A percentile compares a stretch with the other conserved stretches of the same genome.
Conservation (phyloP, 2,888 invertebrate species). For the Steinernema scapterisci region DNA sequence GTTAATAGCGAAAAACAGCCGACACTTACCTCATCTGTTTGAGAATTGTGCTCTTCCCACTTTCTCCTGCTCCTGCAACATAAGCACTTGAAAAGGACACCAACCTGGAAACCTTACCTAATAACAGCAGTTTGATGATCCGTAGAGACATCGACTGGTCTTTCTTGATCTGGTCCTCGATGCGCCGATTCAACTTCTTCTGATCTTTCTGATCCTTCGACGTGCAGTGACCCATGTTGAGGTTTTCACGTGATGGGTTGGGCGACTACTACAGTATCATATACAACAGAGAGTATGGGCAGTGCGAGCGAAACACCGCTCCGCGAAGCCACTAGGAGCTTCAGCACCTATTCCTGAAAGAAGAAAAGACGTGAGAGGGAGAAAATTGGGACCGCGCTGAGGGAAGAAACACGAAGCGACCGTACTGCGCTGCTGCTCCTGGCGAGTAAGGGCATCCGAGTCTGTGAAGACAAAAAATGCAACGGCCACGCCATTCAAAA, state of each 20-base stretch:
- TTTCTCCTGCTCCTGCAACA: slow-evolving; percentile 87
- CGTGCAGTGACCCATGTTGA: slow-evolving; percentile 66
- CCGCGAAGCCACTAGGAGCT: slow-evolving; percentile 22
- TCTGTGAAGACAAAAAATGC: slow-evolving; percentile 21
- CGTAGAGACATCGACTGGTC: slow-evolving; percentile 66
- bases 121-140: slow-evolving; percentile 65
- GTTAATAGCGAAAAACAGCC: background rate
- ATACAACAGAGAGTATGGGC: slow-evolving; percentile 16
- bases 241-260: background rate
- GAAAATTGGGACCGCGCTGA: background rate
- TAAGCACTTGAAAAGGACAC: background rate
- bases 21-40: slow-evolving; percentile 93
- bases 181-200: slow-evolving; percentile 61
- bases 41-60: slow-evolving; percentile 98
- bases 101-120: slow-evolving; percentile 54
- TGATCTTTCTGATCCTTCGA: slow-evolving; percentile 67
- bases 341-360: slow-evolving; percentile 31
- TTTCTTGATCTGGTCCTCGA: slow-evolving; percentile 67
- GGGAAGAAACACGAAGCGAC: background rate
- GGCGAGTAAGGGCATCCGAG: slow-evolving; percentile 26
- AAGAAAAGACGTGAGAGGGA: background rate
- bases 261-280: background rate
- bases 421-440: background rate
- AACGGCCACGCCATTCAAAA: slow-evolving; percentile 31
- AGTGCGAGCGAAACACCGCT: slow-evolving; percentile 30